Conservation (phyloP, 2,888 invertebrate genomes). For the Drosophila anomalata region DNA sequence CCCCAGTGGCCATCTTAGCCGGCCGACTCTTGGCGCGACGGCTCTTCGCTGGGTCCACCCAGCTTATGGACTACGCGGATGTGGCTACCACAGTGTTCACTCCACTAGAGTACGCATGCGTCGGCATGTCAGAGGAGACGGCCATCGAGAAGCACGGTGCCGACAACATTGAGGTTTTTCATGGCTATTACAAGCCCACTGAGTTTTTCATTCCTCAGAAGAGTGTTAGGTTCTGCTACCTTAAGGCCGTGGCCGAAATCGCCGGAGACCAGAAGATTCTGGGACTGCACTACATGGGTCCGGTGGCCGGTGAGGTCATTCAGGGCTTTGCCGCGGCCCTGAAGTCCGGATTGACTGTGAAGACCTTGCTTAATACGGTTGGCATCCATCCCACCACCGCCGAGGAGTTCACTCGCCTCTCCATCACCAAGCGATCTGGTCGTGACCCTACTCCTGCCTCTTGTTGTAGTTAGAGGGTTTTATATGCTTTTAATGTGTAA, state of each 20-base stretch:
- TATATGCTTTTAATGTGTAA: neutral
- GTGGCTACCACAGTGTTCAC: slow-evolving; percentile 98
- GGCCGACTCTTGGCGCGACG: slow-evolving; percentile 92
- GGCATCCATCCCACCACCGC: slow-evolving; percentile 96
- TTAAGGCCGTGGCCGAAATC: slow-evolving; percentile 91
- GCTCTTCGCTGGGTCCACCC: slow-evolving; percentile 86
- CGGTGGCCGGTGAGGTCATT: slow-evolving; percentile 95
- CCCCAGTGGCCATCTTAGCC: slow-evolving; percentile 96
- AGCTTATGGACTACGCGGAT: slow-evolving; percentile 91
- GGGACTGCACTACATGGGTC: slow-evolving; percentile 95
- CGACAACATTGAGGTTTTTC: slow-evolving; percentile 94
- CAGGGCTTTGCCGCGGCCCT: slow-evolving; percentile 95
- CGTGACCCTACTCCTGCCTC: slow-evolving; percentile 94
- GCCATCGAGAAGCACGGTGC: slow-evolving; percentile 89
- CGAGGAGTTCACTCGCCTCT: slow-evolving; percentile 95
- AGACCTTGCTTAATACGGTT: slow-evolving; percentile 90
- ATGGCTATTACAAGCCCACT: slow-evolving; percentile 96
- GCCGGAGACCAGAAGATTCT: slow-evolving; percentile 89
- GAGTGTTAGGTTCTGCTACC: slow-evolving; percentile 93
- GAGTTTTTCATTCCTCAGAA: slow-evolving; percentile 97
- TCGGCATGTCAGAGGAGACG: slow-evolving; percentile 95
- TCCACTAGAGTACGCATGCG: slow-evolving; percentile 96
- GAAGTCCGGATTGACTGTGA: slow-evolving; percentile 92
- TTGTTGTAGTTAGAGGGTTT: slow-evolving; percentile 93
- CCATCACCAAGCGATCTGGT: slow-evolving; percentile 96